Base-by-base conservation (phyloP, 2,888 invertebrate species). In the Eugnorisma glareosa region DNA sequence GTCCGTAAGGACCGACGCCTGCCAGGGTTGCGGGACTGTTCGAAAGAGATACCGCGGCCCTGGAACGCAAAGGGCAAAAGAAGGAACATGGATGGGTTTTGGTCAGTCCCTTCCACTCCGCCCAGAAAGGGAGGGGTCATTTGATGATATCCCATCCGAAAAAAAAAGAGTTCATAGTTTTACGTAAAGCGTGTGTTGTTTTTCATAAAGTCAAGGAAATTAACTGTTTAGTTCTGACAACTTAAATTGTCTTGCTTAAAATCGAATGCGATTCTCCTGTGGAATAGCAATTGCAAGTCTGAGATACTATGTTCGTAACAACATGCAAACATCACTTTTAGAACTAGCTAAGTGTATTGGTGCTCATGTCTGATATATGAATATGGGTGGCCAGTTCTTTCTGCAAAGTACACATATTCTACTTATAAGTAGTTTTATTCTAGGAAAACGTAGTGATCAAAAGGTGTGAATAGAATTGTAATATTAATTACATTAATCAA, bases 391-490 rank as follows among this genome's bases (percentile, higher is more conserved):
- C 40, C 48, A 35, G 24, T 77, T 71, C 57, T 48, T 18, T 66
- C 35, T 43, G 35, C 79, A 24, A 11, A 31, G 21, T 37, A 18
- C 31, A 57, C 28, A 28, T n/a, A n/a, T n/a, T 40, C 24, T n/a
- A 59, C 11, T 6, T 28, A 77, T 6, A 67, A 35, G 21, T 54
- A 48, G 51, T 79, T 57, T 28, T 40, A 48, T 81, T 75, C 54
- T 48, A 11, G 24, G 63, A 64, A 63, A 57, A 28, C 24, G 15
- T 28, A 51, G 35, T 81, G 63, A 81, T 81, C 67, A 68, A 75
- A 75, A 21, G 40, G 57, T 68, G 64, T 79, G 63, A 35, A 81
- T 35, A 43, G 35, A 79, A 81, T 75, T 59, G 10, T 43, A 75
- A 75, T 81, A 51, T 51, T 64, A 68, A 75, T 64, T 59, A 48